These are phyloP conservation scores for Dicranocentrus wangi DNA, from an alignment of 2,888 invertebrate species.

Conservation along the genomic window DNA sequence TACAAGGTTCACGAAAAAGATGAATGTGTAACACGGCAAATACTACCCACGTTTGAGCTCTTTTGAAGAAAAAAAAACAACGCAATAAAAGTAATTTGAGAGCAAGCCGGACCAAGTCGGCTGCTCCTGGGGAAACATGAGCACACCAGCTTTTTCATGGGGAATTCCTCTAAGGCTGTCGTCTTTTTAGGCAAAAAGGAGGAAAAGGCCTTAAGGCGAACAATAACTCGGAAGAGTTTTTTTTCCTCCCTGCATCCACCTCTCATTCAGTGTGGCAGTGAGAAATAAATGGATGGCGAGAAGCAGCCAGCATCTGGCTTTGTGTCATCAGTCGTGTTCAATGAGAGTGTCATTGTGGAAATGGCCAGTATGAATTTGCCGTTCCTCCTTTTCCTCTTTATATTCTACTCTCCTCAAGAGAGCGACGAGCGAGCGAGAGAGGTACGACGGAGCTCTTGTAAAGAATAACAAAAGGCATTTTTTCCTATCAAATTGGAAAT, in stretches of 20 bases:
- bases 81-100: conserved; percentile 26
- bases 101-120: neutral
- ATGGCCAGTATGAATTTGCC: conserved; percentile 2
- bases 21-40: too few species aligned
- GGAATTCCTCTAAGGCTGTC: neutral
- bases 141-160: neutral
- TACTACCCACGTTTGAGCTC: too few species aligned
- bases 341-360: conserved; percentile 17
- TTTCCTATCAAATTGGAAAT: conserved; percentile 69
- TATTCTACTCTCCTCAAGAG: neutral
- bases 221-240: neutral
- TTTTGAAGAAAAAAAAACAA: conserved; percentile 9
- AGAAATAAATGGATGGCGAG: conserved; percentile 9
- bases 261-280: conserved; percentile 7
- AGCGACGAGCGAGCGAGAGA: too few species aligned
- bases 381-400: neutral
- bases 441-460: neutral
- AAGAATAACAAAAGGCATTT: conserved; percentile 54
- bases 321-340: conserved; percentile 44
- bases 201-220: neutral
- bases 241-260: neutral
- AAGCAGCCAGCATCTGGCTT: conserved; percentile 40
- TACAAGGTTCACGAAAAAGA: too few species aligned
- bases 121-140: conserved; percentile 33
- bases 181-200: too few species aligned